Evolutionary conservation across 1,140 invertebrate genomes (phyloP), one percentile per base, ranked within the genome.

Genomic region (Rhopalosiphum maidis): DNA sequence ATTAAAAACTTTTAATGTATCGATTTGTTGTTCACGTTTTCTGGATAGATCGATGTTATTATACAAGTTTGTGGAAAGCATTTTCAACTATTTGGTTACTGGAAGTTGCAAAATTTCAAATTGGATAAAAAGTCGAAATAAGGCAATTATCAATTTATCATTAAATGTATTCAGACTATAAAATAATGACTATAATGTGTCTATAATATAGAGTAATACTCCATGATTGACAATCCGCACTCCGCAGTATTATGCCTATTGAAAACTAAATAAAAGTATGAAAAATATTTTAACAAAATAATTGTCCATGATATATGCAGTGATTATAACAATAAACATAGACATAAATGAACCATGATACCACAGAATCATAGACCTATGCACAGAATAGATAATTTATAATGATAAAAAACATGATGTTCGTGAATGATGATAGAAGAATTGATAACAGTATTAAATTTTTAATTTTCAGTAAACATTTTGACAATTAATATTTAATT

Each of bases 1-100:
- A 94, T 96, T 96, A 94, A 97, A 97, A 94, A 97, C 96, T 95
- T 97, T 97, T 94, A 97, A 94, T 43, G 97, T 97, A 94, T 97
- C 96, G 94, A 97, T 97, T 95, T 97, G 97, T 88, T 89, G 43
- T 86, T 93, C 91, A 43, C 91, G 91, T 54, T 93, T 93, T 86
- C 90, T 92, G 22, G 18, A 8, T 30, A 51, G 25, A 18, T 92
- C 77, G 6, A 83, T 9, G 48, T 37, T 92, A 23, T 92, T 92
- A 37, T 83, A 92, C 18, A 92, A 35, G 37, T 92, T 92, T 9
- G 91, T 35, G 2, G 82, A 86, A 25, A 93, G 7, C 91, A 93
- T 93, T 54, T 86, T 86, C 3, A 48, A 91, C 9, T 48, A 87
- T 46, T 30, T 87, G 9, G 43, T 87, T 30, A 87, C 85, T 48